A percentile compares a stretch with the other conserved stretches of the same genome.
Conservation (phyloP, 2,888 invertebrate species). For the Xanthostigma xanthostigma region DNA sequence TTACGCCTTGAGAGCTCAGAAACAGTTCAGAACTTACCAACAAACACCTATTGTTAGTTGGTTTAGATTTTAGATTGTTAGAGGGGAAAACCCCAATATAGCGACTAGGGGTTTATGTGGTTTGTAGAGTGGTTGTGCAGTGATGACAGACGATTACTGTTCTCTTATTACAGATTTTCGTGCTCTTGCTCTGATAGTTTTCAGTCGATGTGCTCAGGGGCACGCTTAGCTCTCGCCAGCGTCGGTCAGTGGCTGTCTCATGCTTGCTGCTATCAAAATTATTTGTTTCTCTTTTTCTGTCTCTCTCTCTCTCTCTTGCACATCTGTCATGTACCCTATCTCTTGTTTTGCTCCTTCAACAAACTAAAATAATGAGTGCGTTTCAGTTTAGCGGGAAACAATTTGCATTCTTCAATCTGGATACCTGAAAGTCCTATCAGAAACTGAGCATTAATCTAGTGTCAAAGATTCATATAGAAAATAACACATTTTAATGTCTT, state of each 20-base stretch:
- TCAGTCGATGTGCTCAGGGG: constrained; percentile 43
- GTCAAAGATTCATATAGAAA: no score
- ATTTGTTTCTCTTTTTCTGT: constrained; percentile 10
- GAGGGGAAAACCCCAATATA: no score
- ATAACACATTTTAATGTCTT: no score
- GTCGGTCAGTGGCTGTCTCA: constrained; percentile 29
- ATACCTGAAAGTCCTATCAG: no score
- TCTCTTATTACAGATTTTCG: constrained; percentile 57
- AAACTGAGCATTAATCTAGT: no score
- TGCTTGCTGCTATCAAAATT: constrained; percentile 13
- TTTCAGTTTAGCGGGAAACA: not conserved
- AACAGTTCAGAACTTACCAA: no score
- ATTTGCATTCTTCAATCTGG: no score
- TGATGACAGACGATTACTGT: constrained; percentile 25
- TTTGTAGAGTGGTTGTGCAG: not conserved
- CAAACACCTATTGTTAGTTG: no score
- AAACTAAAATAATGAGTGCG: not conserved
- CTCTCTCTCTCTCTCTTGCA: constrained; percentile 8
- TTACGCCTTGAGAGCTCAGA: no score
- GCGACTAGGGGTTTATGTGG: not conserved
- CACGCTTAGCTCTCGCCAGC: constrained; percentile 34
- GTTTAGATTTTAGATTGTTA: no score
- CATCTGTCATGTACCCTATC: constrained; percentile 6
- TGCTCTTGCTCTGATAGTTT: constrained; percentile 60
- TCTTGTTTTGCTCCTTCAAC: constrained; percentile 6